Evolutionary conservation across 2,113 vertebrate species (phyloP).

Genomic region (Zapus hudsonius): DNA sequence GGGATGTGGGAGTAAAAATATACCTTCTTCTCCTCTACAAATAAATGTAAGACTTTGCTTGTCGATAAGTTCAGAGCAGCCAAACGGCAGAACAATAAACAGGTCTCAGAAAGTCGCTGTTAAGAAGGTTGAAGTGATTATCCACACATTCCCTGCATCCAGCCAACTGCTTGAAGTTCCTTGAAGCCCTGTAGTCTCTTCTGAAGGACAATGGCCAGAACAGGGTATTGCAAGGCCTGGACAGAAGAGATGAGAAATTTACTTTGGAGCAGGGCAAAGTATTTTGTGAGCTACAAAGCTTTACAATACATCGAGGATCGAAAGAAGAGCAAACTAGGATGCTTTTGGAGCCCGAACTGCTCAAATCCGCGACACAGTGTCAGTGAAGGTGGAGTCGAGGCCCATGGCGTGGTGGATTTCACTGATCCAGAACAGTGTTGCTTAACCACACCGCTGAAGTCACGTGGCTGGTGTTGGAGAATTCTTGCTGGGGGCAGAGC

Average conservation of each 20-base stretch:
- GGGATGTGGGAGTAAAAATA: conserved; percentile 79
- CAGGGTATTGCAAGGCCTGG: background rate
- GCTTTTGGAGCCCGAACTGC: background rate
- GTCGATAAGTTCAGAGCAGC: conserved; percentile 74
- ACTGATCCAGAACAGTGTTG: background rate
- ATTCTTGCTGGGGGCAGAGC: background rate
- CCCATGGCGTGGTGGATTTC: background rate
- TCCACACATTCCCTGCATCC: conserved; percentile 59
- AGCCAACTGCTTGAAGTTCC: background rate
- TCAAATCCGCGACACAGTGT: background rate
- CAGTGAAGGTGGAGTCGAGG: background rate
- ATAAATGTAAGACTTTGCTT: conserved; percentile 78
- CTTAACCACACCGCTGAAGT: background rate
- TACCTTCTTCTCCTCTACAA: conserved; percentile 79
- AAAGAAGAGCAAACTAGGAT: background rate
- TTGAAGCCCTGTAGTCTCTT: conserved; percentile 18
- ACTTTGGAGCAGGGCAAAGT: conserved; percentile 36
- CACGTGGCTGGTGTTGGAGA: background rate
- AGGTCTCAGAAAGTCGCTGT: conserved; percentile 66
- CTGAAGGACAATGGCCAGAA: conserved; percentile 10
- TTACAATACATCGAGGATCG: conserved; percentile 16
- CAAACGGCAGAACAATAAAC: conserved; percentile 75
- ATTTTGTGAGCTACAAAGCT: background rate
- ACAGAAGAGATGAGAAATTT: conserved; percentile 51
- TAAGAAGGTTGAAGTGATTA: conserved; percentile 78